phyloP scores from a whole-genome alignment of 2,797 vertebrate species.

The Picus viridis region DNA sequence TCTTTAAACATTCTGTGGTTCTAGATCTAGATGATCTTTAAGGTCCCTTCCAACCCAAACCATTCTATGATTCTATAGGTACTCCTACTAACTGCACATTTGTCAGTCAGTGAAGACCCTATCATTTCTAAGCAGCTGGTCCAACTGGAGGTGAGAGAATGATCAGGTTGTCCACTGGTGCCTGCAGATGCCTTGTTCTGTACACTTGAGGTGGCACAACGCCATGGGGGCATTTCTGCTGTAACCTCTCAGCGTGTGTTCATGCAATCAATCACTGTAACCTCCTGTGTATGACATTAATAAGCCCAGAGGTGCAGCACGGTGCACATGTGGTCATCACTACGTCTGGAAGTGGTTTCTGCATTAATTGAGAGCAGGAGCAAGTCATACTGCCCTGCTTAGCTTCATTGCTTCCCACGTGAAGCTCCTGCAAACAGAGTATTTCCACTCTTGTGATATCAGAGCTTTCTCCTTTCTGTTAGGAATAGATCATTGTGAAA shows the following conservation, averaged over 20 bases:
- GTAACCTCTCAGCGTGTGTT: not conserved
- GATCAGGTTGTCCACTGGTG: not conserved
- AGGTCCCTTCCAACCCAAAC: not conserved
- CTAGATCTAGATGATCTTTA: no score
- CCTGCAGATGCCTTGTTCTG: not conserved
- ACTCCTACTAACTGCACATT: not conserved
- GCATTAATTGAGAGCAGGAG: conserved; percentile 68
- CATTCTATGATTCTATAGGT: not conserved
- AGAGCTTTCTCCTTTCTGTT: conserved; percentile 31
- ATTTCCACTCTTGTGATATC: conserved; percentile 29
- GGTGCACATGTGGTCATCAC: conserved; percentile 52
- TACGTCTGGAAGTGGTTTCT: conserved; percentile 62
- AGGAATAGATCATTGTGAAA: not conserved
- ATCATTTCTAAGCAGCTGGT: not conserved
- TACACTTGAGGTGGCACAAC: not conserved
- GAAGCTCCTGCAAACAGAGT: conserved; percentile 44
- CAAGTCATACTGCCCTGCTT: conserved; percentile 55
- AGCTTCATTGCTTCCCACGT: conserved; percentile 42
- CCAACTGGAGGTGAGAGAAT: not conserved
- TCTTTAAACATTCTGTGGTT: no score
- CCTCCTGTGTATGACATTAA: conserved; percentile 59
- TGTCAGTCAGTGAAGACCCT: not conserved
- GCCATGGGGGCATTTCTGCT: not conserved
- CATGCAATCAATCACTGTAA: not conserved
- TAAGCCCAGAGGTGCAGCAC: conserved; percentile 54